Conservation (phyloP, 2,888 invertebrate genomes). For the Mimas tiliae region DNA sequence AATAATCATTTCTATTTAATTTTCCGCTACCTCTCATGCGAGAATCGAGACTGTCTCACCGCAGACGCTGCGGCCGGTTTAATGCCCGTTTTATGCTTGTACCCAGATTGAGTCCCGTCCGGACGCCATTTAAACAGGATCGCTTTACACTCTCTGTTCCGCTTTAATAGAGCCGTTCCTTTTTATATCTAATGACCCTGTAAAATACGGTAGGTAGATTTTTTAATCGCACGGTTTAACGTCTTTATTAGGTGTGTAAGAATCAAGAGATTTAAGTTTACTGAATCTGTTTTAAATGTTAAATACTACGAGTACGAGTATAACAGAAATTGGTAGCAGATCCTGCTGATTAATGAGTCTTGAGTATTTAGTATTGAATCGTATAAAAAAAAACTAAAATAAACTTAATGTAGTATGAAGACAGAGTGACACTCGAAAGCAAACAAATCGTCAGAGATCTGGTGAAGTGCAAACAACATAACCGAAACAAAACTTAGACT, state of each 20-base stretch:
- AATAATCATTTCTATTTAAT: not conserved
- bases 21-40: slow-evolving; percentile 37
- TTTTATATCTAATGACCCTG: slow-evolving; percentile 74
- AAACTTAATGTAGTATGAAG: not conserved
- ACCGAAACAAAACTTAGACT: slow-evolving; percentile 63
- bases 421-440: slow-evolving; percentile 30
- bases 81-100: slow-evolving; percentile 74
- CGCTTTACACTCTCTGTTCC: slow-evolving; percentile 73
- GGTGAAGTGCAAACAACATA: slow-evolving; percentile 54
- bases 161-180: slow-evolving; percentile 70
- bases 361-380: too few relatives aligned
- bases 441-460: slow-evolving; percentile 4
- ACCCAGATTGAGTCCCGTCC: slow-evolving; percentile 70
- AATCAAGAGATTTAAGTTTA: not conserved
- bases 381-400: too few relatives aligned
- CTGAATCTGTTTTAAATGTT: not conserved
- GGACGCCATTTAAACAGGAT: slow-evolving; percentile 65
- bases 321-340: too few relatives aligned
- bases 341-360: too few relatives aligned
- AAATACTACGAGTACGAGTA: too few relatives aligned
- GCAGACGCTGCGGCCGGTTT: slow-evolving; percentile 58
- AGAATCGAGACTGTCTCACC: slow-evolving; percentile 41
- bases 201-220: slow-evolving; percentile 58
- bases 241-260: slow-evolving; percentile 37
- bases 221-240: slow-evolving; percentile 28